Evolutionary conservation across 2,113 vertebrate species (phyloP).

Genomic region (Nettapus auritus): DNA sequence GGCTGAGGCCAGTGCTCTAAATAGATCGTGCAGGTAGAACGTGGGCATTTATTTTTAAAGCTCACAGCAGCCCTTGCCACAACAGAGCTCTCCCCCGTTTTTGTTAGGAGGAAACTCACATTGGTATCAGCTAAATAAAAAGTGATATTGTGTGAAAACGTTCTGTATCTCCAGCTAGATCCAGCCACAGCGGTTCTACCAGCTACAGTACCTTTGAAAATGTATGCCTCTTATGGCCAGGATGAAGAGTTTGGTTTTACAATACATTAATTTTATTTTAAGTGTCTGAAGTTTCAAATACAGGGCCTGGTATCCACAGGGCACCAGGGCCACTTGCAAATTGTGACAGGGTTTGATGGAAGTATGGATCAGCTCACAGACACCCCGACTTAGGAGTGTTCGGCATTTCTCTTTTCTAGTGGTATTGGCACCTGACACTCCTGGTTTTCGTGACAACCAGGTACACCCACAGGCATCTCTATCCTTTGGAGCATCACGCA

Average conservation of each 20-base stretch:
- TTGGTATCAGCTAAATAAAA: not conserved
- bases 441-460: not conserved
- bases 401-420: not conserved
- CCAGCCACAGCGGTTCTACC: no score
- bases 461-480: not conserved
- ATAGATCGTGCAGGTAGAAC: rapidly evolving
- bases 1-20: rapidly evolving
- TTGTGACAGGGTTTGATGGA: not conserved
- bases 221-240: not conserved
- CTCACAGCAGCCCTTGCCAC: not conserved
- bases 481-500: not conserved
- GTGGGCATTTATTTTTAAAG: not conserved
- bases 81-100: not conserved
- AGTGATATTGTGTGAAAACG: not conserved
- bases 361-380: not conserved
- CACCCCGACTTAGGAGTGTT: rapidly evolving
- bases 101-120: not conserved
- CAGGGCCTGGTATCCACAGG: not conserved
- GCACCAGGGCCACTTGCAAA: not conserved
- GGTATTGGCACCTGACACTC: not conserved
- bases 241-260: not conserved
- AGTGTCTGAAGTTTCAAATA: not conserved
- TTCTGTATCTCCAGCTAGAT: not conserved
- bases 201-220: not conserved
- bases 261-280: not conserved